Conservation (phyloP, 2,797 vertebrate species). For the Emys orbicularis region DNA sequence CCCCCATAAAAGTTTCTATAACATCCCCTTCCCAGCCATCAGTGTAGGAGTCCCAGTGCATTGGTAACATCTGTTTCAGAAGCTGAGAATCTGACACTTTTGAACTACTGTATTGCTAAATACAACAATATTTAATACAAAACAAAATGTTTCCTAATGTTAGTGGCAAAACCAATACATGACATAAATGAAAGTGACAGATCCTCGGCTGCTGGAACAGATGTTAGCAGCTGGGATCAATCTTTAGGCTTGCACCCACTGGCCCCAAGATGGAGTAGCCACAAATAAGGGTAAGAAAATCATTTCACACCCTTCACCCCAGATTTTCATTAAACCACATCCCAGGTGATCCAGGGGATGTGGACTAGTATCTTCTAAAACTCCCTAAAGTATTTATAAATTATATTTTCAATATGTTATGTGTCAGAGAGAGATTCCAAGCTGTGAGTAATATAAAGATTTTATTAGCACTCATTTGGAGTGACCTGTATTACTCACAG, state of each 20-base stretch:
- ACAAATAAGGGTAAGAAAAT: rapidly evolving
- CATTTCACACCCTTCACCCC: neutral
- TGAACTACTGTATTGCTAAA: neutral
- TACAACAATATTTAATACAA: neutral
- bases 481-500: neutral
- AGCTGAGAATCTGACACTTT: neutral
- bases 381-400: neutral
- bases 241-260: neutral
- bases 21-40: neutral
- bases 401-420: neutral
- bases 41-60: neutral
- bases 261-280: neutral
- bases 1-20: neutral
- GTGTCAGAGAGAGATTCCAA: neutral
- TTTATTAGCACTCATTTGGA: slow-evolving; percentile 9
- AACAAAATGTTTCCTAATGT: neutral
- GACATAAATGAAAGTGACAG: neutral
- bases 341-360: neutral
- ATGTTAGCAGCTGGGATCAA: neutral
- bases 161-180: neutral
- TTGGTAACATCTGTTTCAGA: neutral
- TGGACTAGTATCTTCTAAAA: slow-evolving; percentile 13
- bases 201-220: neutral
- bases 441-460: neutral
- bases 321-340: neutral